Evolutionary conservation across 2,888 invertebrate genomes (phyloP).

Genomic region (Psococerastis gibbosa): DNA sequence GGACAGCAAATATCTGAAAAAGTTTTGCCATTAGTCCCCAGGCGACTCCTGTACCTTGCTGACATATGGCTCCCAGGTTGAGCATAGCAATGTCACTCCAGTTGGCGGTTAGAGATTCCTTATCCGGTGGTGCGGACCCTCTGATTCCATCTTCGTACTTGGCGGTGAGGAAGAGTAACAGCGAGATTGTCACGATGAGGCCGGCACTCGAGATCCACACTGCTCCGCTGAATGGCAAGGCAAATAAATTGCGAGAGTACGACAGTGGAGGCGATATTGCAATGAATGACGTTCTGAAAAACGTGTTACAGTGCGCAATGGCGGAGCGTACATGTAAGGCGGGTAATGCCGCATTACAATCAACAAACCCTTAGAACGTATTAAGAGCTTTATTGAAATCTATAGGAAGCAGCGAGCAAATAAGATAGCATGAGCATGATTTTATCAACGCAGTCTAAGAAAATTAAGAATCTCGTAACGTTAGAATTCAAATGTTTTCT

Average conservation of each 20-base stretch:
- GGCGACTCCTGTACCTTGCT: constrained; percentile 25
- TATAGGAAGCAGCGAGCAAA: no score
- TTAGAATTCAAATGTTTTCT: no score
- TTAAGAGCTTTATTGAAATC: no score
- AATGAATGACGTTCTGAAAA: constrained; percentile 6
- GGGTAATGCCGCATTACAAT: no score
- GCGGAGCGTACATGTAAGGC: no score
- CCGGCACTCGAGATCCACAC: constrained; percentile 14
- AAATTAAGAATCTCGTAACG: no score
- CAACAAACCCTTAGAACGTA: no score
- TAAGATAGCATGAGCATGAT: no score
- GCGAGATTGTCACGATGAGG: not conserved
- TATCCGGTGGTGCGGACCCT: not conserved
- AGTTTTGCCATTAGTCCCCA: not conserved
- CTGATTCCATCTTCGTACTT: not conserved
- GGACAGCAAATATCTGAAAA: no score
- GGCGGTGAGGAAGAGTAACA: not conserved
- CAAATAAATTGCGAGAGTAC: constrained; percentile 13
- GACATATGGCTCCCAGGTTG: constrained; percentile 36
- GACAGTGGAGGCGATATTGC: not conserved
- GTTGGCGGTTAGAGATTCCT: not conserved
- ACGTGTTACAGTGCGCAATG: no score
- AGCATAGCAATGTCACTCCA: constrained; percentile 30
- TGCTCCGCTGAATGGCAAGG: constrained; percentile 14
- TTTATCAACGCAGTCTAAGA: no score